Base-by-base conservation (phyloP, 53 echinoderm and acorn worm species). In the Mesocentrotus franciscanus region DNA sequence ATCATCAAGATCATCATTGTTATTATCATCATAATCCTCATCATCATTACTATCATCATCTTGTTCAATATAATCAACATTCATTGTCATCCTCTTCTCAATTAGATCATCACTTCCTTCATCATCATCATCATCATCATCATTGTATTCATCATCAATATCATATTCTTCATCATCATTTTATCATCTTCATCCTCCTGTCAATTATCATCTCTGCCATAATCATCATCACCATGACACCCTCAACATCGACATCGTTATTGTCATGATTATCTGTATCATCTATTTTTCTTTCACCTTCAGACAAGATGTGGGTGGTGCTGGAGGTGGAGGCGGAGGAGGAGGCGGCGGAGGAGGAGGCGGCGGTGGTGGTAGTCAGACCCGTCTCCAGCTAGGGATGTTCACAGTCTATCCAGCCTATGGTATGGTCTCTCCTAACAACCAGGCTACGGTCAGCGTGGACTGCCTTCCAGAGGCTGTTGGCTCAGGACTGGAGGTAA, bases 341-440 rank as follows among this genome's bases (percentile, higher is more conserved):
- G 97, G 96, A 24, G 97, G 97, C 27, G 97, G 97, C 9, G 97
- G 97, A 1, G 97, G 97, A 0, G 97, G 97, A 6, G 97, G 98
- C 0, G 97, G 98, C 1, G 98, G 98, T 24, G 99, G 99, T 8
- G 98, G 98, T 39, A 99, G 97, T 78, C 97, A 96, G 91, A 97
- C 99, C 85, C 96, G 99, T 34, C 98, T 99, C 29, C 99, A 99
- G 96, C 98, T 99, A 26, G 99, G 99, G n/a, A 98, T 98, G 98
- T 99, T 99, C 85, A 98, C 98, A 0, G 97, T 99, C 84, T 99
- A 98, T 95, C 99, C 99, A 71, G 99, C 99, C 59, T 97, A 97
- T 93, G 99, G 97, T 70, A 62, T 98, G 89, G 99, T 99, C 29
- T 96, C 97, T n/a, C 98, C 99, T 20, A 97, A 97, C 71, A 97